These are phyloP conservation scores for Lamellibrachia luymesi DNA, from an alignment of 1,140 invertebrate genomes.

Conservation along the genomic window DNA sequence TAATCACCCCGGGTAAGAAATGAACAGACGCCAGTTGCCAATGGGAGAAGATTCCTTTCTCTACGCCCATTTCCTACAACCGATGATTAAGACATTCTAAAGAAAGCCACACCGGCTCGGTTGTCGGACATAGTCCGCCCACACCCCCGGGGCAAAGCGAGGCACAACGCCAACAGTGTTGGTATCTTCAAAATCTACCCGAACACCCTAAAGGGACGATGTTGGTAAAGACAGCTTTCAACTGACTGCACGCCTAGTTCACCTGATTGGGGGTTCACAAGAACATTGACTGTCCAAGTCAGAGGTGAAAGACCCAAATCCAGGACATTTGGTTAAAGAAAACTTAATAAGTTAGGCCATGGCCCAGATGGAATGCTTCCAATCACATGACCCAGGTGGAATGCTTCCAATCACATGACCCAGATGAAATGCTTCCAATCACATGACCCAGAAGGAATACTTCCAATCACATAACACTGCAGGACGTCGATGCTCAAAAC, in stretches of 20 bases:
- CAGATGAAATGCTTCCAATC: too few species aligned
- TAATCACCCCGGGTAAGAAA: not conserved
- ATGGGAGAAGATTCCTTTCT: not conserved
- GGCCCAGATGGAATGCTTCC: too few species aligned
- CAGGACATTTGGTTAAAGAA: not conserved
- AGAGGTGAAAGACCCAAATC: not conserved
- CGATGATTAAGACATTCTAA: not conserved
- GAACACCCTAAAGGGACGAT: not conserved
- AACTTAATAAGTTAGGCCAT: too few species aligned
- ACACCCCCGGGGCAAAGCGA: not conserved
- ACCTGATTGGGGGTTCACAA: not conserved
- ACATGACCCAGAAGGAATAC: too few species aligned
- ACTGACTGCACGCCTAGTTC: not conserved
- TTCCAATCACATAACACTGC: too few species aligned
- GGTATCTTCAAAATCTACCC: not conserved
- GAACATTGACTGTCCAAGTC: not conserved
- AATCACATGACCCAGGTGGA: too few species aligned
- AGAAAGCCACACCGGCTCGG: not conserved
- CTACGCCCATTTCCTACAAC: not conserved
- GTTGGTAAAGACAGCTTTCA: not conserved
- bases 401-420: too few species aligned
- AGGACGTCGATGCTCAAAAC: too few species aligned
- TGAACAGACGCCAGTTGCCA: not conserved
- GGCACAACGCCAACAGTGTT: not conserved
- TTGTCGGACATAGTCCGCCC: not conserved